Conservation (phyloP, 2,113 vertebrate species). For the Psittacula cyanocephala region DNA sequence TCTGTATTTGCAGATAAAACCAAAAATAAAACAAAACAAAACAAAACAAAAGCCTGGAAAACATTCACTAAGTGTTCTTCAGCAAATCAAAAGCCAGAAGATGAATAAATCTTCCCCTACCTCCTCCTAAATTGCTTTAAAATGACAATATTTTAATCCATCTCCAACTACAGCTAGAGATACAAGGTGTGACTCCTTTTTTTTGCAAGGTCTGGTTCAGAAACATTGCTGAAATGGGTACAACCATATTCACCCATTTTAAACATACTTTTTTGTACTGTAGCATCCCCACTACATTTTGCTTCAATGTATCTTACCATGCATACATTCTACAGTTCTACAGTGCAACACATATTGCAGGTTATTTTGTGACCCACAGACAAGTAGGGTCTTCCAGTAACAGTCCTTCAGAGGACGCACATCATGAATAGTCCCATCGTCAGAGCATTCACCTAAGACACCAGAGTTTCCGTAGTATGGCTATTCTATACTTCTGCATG, state of each 20-base stretch:
- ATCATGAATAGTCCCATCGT: neutral
- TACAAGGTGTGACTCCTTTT: neutral
- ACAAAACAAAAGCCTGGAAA: neutral
- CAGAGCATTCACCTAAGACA: neutral
- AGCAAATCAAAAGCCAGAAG: neutral
- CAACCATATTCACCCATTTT: neutral
- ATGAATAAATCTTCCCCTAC: neutral
- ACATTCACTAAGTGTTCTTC: neutral
- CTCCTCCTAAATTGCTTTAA: neutral
- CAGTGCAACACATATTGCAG: neutral
- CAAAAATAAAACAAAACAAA: neutral
- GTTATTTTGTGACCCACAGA: neutral
- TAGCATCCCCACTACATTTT: neutral
- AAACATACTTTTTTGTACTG: neutral
- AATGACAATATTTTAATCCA: neutral
- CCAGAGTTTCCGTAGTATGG: neutral
- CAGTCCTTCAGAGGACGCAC: neutral
- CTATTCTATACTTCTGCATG: neutral
- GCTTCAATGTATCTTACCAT: neutral
- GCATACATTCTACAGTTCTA: neutral
- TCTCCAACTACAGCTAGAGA: neutral
- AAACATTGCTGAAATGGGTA: neutral
- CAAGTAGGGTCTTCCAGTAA: neutral
- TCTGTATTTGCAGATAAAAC: neutral
- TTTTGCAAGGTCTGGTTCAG: neutral